Evolutionary conservation across 2,113 vertebrate genomes (phyloP), one percentile per base, ranked within the genome.

Genomic region (Rhinogobius similis): DNA sequence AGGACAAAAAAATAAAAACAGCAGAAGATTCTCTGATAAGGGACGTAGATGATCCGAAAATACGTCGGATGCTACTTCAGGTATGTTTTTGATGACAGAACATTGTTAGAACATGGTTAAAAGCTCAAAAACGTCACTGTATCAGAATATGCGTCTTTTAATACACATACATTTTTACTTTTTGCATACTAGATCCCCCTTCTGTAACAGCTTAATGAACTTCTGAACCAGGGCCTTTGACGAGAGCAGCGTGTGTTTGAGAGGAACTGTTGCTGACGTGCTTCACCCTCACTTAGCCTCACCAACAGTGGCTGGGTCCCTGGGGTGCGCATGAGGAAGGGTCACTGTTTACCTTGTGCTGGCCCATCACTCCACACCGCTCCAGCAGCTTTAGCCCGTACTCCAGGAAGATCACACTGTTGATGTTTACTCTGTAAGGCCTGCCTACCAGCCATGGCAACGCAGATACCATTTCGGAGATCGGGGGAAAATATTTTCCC

Each of bases 281-380:
- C 82, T 86, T 93, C 89, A 87, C 82, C 86, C 89, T 86, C 86
- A 88, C 82, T 92, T 90, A 91, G 81, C 78, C 70, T 86, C 83
- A 89, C 81, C 72, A 86, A 91, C 88, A 90, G 89, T 87, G 82
- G 74, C 83, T 58, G 79, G 78, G 75, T 87, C 89, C 86, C 88
- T 12, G 55, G 81, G 80, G 89, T 71, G 76, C 1, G 4, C 41
- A 73, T 14, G 72, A 84, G 85, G 81, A 82, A 76, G 74, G 86
- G 69, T 75, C 85, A 79, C 68, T 89, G 84, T 92, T 92, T 91
- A 89, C 85, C 63, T 24, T 32, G 44, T 73, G 70, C 89, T 82
- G 75, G 66, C 74, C 79, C 32, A 52, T 91, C 91, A 89, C 75
- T 89, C 81, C 65, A 73, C 83, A 41, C 24, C 3, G 72, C 79